phyloP scores from a whole-genome alignment of 2,797 vertebrate species.

The Podarcis siculus region DNA sequence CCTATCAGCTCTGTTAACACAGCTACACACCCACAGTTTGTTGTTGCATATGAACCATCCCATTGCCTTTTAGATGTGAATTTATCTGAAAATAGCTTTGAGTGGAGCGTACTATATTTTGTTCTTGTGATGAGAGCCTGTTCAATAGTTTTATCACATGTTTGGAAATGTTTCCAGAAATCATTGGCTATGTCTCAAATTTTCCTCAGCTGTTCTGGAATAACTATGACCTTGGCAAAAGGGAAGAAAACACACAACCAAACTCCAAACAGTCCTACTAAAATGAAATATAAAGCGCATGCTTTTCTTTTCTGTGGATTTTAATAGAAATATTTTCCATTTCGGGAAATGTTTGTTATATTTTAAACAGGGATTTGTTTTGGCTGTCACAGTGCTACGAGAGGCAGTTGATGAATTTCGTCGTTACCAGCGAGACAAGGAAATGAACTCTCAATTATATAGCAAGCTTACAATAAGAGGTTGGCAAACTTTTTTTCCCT shows the following conservation, averaged over 20 bases:
- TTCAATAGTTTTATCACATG: not conserved
- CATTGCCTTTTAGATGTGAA: not conserved
- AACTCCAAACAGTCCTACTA: not conserved
- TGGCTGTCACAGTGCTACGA: constrained; percentile 92
- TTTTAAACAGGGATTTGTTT: constrained; percentile 89
- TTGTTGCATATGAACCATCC: not conserved
- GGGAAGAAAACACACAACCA: not conserved
- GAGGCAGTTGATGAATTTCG: constrained; percentile 95
- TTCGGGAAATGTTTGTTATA: constrained; percentile 55
- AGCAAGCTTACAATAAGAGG: constrained; percentile 96
- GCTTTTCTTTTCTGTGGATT: constrained; percentile 2
- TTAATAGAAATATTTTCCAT: constrained; percentile 31
- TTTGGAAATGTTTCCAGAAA: constrained; percentile 7
- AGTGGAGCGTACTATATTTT: not conserved
- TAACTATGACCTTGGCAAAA: constrained; percentile 2
- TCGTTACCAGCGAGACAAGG: constrained; percentile 93
- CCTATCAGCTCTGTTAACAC: not conserved
- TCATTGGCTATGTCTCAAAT: not conserved
- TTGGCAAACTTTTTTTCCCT: constrained; percentile 68
- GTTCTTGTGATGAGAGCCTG: not conserved
- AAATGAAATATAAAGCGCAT: not conserved
- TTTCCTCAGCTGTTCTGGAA: constrained; percentile 25
- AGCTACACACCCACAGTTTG: not conserved
- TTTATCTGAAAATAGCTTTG: not conserved
- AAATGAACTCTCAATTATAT: constrained; percentile 98